Evolutionary conservation across 2,888 invertebrate genomes (phyloP).

Genomic region (Drosophila macrothrix): DNA sequence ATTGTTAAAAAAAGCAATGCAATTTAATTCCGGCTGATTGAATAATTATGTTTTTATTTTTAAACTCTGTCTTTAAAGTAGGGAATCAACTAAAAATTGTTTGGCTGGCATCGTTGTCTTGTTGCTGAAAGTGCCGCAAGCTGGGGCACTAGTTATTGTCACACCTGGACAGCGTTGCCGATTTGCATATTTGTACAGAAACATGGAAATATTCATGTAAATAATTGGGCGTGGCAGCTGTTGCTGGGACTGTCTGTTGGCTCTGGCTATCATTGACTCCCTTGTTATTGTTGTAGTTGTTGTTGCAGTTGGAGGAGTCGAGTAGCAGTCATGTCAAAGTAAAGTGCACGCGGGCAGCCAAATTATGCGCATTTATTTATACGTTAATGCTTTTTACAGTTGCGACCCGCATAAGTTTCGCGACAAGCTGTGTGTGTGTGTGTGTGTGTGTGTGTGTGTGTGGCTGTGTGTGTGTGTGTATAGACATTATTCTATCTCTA

Average conservation of each 20-base stretch:
- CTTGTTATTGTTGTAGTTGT: constrained; percentile 5
- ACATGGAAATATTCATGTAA: constrained; percentile 60
- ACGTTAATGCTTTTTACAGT: constrained; percentile 59
- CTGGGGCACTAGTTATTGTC: constrained; percentile 45
- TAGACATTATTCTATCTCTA: constrained; percentile 34
- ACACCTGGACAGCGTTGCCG: constrained; percentile 49
- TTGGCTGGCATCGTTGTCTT: neutral
- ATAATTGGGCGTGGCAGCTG: constrained; percentile 58
- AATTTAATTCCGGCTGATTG: neutral
- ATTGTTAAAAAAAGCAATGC: neutral
- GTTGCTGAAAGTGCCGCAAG: constrained; percentile 16
- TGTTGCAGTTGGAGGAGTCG: constrained; percentile 7
- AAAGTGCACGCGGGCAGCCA: constrained; percentile 64
- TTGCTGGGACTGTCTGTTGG: neutral
- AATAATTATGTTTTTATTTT: neutral
- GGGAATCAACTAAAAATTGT: neutral
- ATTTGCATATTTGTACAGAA: constrained; percentile 53
- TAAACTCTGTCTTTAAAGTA: neutral
- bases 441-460: neutral
- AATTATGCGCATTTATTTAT: constrained; percentile 75
- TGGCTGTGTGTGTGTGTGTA: neutral
- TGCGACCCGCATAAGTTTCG: constrained; percentile 57
- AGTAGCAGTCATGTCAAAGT: constrained; percentile 58
- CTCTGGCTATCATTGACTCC: constrained; percentile 38
- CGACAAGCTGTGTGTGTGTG: constrained; percentile 13